Evolutionary conservation across 2,888 invertebrate species (phyloP).

Genomic region (Sarcophaga subvicina): DNA sequence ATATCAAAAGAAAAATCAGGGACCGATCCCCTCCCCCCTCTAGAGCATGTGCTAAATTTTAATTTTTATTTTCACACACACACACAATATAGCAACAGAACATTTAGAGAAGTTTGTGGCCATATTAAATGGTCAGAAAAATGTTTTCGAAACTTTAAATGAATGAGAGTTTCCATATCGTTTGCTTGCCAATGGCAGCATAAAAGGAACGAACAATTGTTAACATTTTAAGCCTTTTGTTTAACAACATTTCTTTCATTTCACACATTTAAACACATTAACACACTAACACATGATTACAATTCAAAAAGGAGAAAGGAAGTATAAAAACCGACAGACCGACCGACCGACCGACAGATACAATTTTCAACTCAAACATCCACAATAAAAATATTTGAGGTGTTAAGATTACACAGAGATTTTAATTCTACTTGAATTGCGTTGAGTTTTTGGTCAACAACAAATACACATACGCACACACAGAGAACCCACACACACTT

Average conservation of each 20-base stretch:
- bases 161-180: background rate
- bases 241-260: constrained; percentile 42
- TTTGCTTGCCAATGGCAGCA: background rate
- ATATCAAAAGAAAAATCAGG: too few species aligned
- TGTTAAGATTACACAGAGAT: constrained; percentile 57
- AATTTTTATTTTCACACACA: background rate
- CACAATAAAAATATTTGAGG: constrained; percentile 47
- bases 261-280: constrained; percentile 10
- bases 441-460: constrained; percentile 43
- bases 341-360: background rate
- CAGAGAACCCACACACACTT: too few species aligned
- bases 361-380: background rate
- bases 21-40: too few species aligned
- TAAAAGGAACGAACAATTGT: constrained; percentile 41
- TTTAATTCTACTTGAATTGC: constrained; percentile 62
- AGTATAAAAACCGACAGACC: background rate
- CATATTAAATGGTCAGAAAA: background rate
- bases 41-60: background rate
- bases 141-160: background rate
- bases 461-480: background rate
- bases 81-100: background rate
- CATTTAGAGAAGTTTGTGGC: background rate
- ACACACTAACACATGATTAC: background rate
- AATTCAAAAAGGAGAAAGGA: background rate
- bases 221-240: constrained; percentile 63